Conservation (phyloP, 2,797 vertebrate species). For the Sebastiscus tertius region DNA sequence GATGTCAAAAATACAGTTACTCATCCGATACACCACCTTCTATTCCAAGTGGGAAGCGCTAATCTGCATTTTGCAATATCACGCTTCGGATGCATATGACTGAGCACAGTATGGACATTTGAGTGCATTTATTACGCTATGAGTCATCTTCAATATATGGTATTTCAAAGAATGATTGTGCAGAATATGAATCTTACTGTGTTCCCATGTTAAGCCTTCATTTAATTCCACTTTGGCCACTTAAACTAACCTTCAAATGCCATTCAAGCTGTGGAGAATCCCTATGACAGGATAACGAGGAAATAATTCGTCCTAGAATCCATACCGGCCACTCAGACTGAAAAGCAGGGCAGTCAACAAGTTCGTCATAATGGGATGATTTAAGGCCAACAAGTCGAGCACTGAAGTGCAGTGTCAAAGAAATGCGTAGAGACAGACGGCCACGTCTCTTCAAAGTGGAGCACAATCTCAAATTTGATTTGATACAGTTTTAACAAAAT, state of each 20-base stretch:
- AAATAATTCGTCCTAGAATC: not conserved
- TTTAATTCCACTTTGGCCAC: constrained; percentile 25
- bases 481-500: not conserved
- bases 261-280: not conserved
- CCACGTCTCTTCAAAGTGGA: not conserved
- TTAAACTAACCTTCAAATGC: constrained; percentile 20
- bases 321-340: not conserved
- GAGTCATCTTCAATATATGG: not conserved
- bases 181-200: not conserved
- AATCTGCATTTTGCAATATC: constrained; percentile 44
- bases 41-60: constrained; percentile 17
- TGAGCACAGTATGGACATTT: not conserved
- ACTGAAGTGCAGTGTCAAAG: not conserved
- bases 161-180: not conserved
- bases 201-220: not conserved
- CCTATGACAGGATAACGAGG: not conserved
- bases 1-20: constrained; percentile 63
- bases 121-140: not conserved
- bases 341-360: constrained; percentile 7
- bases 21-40: constrained; percentile 41
- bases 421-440: not conserved
- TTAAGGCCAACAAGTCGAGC: constrained; percentile 4
- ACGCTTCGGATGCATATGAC: constrained; percentile 14
- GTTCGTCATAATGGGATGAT: constrained; percentile 16
- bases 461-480: not conserved